Conservation (phyloP, 2,113 vertebrate species). For the Camelus bactrianus region DNA sequence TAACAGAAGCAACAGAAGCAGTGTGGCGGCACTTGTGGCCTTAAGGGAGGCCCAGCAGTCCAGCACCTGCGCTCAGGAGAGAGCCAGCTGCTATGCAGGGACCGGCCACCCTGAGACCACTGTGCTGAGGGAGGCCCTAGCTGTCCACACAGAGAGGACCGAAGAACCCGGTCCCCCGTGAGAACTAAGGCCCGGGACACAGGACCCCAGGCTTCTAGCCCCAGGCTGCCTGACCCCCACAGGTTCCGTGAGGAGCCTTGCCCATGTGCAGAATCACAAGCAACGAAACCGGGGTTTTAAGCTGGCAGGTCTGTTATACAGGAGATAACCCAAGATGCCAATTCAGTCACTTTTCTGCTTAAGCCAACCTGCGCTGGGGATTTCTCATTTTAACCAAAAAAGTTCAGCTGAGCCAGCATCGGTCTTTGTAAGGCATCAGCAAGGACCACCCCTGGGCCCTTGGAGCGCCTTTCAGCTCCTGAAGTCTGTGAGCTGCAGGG, state of each 20-base stretch:
- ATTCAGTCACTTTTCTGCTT: background rate
- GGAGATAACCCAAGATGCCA: background rate
- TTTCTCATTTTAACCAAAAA: background rate
- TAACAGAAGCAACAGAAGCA: background rate
- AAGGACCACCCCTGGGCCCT: too few species aligned
- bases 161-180: background rate
- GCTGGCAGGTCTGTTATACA: background rate
- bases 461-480: background rate
- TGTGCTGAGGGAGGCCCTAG: background rate
- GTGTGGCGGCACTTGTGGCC: background rate
- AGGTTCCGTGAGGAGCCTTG: background rate
- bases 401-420: background rate
- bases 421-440: background rate
- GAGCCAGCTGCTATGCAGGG: background rate
- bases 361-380: background rate
- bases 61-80: background rate
- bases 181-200: background rate
- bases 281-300: constrained; percentile 3
- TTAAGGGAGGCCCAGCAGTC: background rate
- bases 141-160: background rate
- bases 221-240: background rate
- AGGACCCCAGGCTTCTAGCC: background rate
- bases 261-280: background rate
- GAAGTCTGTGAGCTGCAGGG: background rate
- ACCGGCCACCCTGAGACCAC: background rate